Conservation (phyloP, 2,888 invertebrate genomes). For the Dryadula phaetusa region DNA sequence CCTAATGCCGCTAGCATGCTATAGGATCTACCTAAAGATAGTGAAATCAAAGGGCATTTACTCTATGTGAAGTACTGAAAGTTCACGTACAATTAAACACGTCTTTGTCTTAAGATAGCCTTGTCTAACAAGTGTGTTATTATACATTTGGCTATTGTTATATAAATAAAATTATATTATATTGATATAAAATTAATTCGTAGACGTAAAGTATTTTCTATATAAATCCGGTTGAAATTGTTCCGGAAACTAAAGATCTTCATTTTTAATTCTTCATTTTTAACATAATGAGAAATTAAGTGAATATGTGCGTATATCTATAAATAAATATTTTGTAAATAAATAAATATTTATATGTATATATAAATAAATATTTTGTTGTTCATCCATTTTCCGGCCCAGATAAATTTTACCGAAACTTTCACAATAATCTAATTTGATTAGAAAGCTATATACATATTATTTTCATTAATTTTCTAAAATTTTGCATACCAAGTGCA, state of each 20-base stretch:
- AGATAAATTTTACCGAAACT: background rate
- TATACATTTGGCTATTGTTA: too few species aligned
- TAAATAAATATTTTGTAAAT: background rate
- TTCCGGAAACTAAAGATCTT: too few species aligned
- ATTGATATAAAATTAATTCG: too few species aligned
- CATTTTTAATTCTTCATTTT: too few species aligned
- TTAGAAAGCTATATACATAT: background rate
- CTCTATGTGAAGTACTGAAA: background rate
- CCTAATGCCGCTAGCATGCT: conserved; percentile 27
- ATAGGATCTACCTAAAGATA: conserved; percentile 16
- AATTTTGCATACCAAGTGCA: background rate
- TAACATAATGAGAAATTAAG: background rate
- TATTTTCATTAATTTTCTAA: conserved; percentile 7
- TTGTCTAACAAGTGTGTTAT: too few species aligned
- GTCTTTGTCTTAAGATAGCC: background rate
- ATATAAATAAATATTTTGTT: background rate
- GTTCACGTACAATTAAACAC: conserved; percentile 13
- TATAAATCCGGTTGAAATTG: too few species aligned
- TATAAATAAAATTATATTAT: too few species aligned
- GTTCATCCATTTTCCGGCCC: background rate
- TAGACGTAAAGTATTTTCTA: too few species aligned
- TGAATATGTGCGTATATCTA: too few species aligned
- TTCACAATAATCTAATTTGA: background rate
- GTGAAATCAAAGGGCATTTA: conserved; percentile 20
- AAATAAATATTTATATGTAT: too few species aligned